Evolutionary conservation across 2,113 vertebrate genomes (phyloP).

Genomic region (Eudyptes chrysolophus): DNA sequence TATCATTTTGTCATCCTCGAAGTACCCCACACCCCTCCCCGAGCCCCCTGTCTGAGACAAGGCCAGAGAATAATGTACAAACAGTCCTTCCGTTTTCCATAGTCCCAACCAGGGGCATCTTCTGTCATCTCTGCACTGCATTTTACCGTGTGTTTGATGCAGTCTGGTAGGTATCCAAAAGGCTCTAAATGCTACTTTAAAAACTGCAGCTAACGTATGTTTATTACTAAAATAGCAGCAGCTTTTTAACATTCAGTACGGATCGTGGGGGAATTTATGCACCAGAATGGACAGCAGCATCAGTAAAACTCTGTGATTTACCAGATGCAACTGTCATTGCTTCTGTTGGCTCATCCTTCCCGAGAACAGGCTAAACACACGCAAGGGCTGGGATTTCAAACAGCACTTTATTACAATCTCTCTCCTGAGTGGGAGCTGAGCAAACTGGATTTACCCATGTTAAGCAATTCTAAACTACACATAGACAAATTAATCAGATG

Average conservation of each 20-base stretch:
- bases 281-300: neutral
- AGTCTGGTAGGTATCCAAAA: neutral
- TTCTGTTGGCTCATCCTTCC: neutral
- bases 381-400: neutral
- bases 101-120: neutral
- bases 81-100: neutral
- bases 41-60: neutral
- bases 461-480: neutral
- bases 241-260: neutral
- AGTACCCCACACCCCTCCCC: neutral
- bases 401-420: neutral
- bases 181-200: neutral
- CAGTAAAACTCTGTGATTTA: neutral
- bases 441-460: neutral
- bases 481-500: neutral
- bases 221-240: neutral
- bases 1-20: neutral
- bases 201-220: neutral
- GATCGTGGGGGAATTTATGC: neutral
- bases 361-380: neutral
- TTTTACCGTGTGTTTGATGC: neutral
- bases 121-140: neutral
- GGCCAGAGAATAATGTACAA: neutral
- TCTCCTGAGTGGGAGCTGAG: neutral
- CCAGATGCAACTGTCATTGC: neutral